A percentile compares a stretch with the other conserved stretches of the same genome.
phyloP scores from a whole-genome alignment of 2,797 vertebrate species.

The Natrix natrix region DNA sequence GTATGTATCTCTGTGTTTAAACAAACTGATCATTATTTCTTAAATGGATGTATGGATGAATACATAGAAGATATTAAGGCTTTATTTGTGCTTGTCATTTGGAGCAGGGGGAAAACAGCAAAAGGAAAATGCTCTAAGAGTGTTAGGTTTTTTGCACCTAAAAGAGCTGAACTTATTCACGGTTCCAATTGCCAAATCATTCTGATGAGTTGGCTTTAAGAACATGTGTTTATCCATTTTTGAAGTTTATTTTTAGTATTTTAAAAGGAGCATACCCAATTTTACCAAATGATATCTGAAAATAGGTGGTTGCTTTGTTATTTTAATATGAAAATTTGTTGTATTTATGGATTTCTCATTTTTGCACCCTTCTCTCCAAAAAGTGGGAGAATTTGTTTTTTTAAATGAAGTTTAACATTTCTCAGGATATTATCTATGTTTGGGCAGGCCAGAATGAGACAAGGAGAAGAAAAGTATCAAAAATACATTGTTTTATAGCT shows the following conservation, averaged over 20 bases:
- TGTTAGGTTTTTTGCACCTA: background rate
- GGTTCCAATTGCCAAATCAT: background rate
- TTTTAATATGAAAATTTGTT: background rate
- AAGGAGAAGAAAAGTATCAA: background rate
- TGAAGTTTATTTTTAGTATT: background rate
- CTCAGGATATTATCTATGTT: background rate
- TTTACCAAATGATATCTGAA: background rate
- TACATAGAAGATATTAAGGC: conserved; percentile 9
- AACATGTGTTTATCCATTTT: background rate
- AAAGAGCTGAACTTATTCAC: too few relatives aligned
- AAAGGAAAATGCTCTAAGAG: background rate
- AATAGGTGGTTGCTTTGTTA: background rate
- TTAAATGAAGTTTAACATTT: background rate
- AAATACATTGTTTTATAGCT: background rate
- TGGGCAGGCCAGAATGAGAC: background rate
- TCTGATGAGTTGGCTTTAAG: background rate
- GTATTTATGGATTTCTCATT: background rate
- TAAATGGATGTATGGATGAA: background rate
- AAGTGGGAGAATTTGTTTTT: background rate
- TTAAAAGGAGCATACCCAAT: background rate
- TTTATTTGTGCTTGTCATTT: background rate
- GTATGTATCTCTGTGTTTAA: background rate
- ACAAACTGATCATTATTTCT: background rate
- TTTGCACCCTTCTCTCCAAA: too few relatives aligned
- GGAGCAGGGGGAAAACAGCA: background rate